Conservation (phyloP, 2,797 vertebrate genomes). For the Eutrigla gurnardus region DNA sequence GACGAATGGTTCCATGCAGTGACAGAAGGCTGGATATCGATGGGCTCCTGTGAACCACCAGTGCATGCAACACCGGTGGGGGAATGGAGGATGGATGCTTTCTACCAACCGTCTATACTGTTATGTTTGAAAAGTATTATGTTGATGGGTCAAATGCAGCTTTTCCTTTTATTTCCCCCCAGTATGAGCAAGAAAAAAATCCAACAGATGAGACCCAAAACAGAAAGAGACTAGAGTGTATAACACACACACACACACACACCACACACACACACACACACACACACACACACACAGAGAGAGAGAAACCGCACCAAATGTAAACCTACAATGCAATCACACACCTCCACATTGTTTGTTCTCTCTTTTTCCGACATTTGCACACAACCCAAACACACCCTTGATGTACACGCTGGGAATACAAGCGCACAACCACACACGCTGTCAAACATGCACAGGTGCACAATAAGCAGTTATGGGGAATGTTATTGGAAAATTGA, state of each 20-base stretch:
- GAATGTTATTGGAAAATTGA: slow-evolving; percentile 71
- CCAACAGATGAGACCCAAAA: slow-evolving; percentile 39
- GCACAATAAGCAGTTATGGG: slow-evolving; percentile 51
- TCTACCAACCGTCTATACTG: slow-evolving; percentile 1
- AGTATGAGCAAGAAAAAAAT: slow-evolving; percentile 19
- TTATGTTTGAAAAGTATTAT: not conserved
- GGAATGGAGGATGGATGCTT: slow-evolving; percentile 42
- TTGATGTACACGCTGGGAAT: slow-evolving; percentile 24
- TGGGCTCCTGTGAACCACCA: slow-evolving; percentile 25
- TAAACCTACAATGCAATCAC: slow-evolving; percentile 26
- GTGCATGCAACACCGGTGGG: slow-evolving; percentile 55
- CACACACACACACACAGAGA: slow-evolving; percentile 29
- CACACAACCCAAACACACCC: slow-evolving; percentile 24
- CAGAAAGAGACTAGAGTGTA: slow-evolving; percentile 40
- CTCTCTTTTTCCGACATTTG: not conserved
- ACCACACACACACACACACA: slow-evolving; percentile 26
- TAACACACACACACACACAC: slow-evolving; percentile 40
- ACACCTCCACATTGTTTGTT: not conserved
- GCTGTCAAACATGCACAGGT: slow-evolving; percentile 55
- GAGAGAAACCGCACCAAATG: slow-evolving; percentile 33
- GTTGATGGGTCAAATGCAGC: slow-evolving; percentile 32
- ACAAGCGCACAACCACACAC: slow-evolving; percentile 37
- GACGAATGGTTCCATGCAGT: slow-evolving; percentile 49
- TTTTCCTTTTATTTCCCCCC: slow-evolving; percentile 17
- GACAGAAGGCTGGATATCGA: slow-evolving; percentile 32